Evolutionary conservation across 2,797 vertebrate genomes (phyloP).

Genomic region (Pogonophryne albipinna): DNA sequence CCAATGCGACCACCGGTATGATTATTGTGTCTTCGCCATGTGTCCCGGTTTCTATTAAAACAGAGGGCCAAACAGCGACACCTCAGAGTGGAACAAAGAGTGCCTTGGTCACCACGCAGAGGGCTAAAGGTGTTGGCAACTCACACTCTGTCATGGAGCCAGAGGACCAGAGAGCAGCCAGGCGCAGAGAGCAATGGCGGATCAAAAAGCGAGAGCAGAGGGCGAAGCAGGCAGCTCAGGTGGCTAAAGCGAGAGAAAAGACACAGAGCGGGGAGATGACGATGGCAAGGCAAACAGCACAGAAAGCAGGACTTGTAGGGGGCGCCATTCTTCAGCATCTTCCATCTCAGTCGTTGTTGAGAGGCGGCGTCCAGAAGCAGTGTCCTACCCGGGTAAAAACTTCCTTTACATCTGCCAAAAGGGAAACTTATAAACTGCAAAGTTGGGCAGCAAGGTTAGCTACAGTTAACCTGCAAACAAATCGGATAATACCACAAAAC

Average conservation of each 20-base stretch:
- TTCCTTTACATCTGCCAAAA: slow-evolving; percentile 40
- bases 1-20: slow-evolving; percentile 27
- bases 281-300: slow-evolving; percentile 32
- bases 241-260: slow-evolving; percentile 68
- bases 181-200: slow-evolving; percentile 84
- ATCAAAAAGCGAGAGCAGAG: slow-evolving; percentile 87
- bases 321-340: slow-evolving; percentile 33
- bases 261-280: slow-evolving; percentile 27
- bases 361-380: slow-evolving; percentile 50
- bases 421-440: slow-evolving; percentile 43
- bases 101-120: slow-evolving; percentile 63
- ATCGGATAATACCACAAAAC: slow-evolving; percentile 45
- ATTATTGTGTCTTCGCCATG: slow-evolving; percentile 35
- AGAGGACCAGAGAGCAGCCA: slow-evolving; percentile 82
- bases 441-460: slow-evolving; percentile 15
- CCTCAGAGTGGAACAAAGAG: slow-evolving; percentile 59
- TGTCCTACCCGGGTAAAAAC: slow-evolving; percentile 32
- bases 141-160: slow-evolving; percentile 43
- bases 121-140: slow-evolving; percentile 35
- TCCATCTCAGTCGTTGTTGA: slow-evolving; percentile 48
- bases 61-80: slow-evolving; percentile 29
- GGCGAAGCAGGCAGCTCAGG: slow-evolving; percentile 77
- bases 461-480: slow-evolving; percentile 32
- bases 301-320: slow-evolving; percentile 33
- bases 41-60: slow-evolving; percentile 34